Base-by-base conservation (phyloP, 1,140 invertebrate genomes). In the Temnothorax longispinosus region DNA sequence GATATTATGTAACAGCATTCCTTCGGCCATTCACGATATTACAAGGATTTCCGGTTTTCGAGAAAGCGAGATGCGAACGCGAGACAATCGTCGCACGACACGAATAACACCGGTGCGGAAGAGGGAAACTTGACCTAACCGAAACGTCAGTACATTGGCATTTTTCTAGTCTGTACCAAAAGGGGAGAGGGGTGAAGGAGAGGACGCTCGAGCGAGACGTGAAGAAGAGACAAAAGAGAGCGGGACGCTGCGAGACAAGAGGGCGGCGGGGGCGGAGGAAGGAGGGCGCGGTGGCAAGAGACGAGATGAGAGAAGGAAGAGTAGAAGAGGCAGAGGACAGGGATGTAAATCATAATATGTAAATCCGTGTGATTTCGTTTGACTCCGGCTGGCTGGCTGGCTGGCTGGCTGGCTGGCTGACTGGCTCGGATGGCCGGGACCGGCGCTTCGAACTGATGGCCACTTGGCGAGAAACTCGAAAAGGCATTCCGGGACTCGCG, bases 341-440 rank as follows among this genome's bases (percentile, higher is more conserved):
- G 93, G 93, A 93, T 94, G 93, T 94, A 94, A 94, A 94, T 94
- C 93, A 94, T 94, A 94, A 94, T 94, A 94, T 94, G 94, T 94
- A 94, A 94, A 94, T 94, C 90, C 90, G 90, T 90, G 93, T 94
- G 93, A 94, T 94, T 94, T 93, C 89, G 93, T 93, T 93, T 93
- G 93, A 90, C 91, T 94, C 88, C 86, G 89, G 89, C 87, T 88
- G 91, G 88, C 89, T 78, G 72, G 71, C 71, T 74, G 89, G 89
- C 87, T 88, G 91, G 88, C 89, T 78, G 72, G 71, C 71, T 74
- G 32, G 47, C 69, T 72, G 69, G 69, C 86, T 72, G 69, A 47
- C 86, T 86, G 88, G 87, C 88, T 90, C n/a, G 72, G 81, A 84
- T 86, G 88, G 71, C 84, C 81, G 35, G 72, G 81, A 84, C 87